Evolutionary conservation across 2,113 vertebrate genomes (phyloP), one percentile per base, ranked within the genome.

Genomic region (Capricornis sumatraensis): DNA sequence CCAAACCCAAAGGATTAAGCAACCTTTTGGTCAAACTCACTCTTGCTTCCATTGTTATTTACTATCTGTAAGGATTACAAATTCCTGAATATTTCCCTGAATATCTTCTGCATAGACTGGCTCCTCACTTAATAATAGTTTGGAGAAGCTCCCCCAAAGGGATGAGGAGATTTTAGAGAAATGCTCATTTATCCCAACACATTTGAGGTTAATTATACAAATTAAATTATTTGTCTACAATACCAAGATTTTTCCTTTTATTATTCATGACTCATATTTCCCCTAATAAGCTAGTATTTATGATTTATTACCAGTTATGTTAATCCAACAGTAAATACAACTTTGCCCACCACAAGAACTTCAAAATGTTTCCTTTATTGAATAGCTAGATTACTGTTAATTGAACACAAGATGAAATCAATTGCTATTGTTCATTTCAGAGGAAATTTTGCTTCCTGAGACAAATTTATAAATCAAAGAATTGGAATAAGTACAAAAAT

Each of bases 121-220:
- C 47, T 53, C 97, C 79, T 76, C 86, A 50, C 40, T 98, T 71
- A n/a, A 83, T 43, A 94, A 86, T 19, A 91, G 55, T 90, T 97
- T 95, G 92, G 96, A 98, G 95, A 90, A 96, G 82, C 76, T 98
- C 87, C 94, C 21, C 25, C 0, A 2, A 94, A 97, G 95, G 52
- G 96, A 95, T 43, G 96, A 97, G 87, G 16, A 97, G 93, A 97
- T 89, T 53, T 98, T 33, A 97, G 84, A 98, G 89, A 96, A 97
- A 94, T 23, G 95, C 62, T 85, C 97, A 78, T 25, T 97, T 98
- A 97, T 67, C 60, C 50, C 30, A 71, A 89, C 3, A 53, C 92
- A 98, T 98, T 98, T 99, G 94, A 96, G 95, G 99, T 98, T 98
- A 98, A 96, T 97, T 89, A 97, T 96, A 97, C 97, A 98, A 98